Evolutionary conservation across 2,888 invertebrate species (phyloP).

Genomic region (Lithophane leautieri): DNA sequence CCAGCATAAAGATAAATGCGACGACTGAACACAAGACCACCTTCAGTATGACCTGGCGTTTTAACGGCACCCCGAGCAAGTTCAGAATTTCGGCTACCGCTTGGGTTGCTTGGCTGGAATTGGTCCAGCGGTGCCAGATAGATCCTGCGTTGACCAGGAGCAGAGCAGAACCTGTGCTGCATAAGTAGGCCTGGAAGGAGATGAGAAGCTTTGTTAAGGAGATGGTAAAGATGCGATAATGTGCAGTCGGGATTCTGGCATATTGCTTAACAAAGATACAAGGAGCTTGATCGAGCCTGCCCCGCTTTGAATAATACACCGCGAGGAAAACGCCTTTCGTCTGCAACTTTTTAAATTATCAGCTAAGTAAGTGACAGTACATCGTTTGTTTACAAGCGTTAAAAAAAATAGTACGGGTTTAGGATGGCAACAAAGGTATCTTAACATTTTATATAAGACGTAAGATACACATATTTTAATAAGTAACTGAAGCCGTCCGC

Average conservation of each 20-base stretch:
- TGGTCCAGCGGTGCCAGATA: constrained; percentile 76
- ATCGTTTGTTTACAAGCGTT: neutral
- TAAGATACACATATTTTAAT: neutral
- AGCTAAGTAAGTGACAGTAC: neutral
- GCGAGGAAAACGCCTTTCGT: neutral
- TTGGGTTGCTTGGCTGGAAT: constrained; percentile 73
- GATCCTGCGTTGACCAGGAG: constrained; percentile 75
- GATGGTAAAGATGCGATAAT: neutral
- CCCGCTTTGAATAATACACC: no score
- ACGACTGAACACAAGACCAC: constrained; percentile 70
- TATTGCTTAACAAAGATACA: neutral
- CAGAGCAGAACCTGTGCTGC: constrained; percentile 72
- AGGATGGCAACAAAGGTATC: no score
- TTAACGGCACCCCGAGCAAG: constrained; percentile 74
- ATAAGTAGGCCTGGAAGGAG: constrained; percentile 74
- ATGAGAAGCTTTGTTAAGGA: neutral
- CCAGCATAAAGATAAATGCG: constrained; percentile 66
- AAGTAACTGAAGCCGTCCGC: neutral
- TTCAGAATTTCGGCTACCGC: constrained; percentile 78
- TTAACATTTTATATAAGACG: neutral
- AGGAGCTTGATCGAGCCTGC: neutral
- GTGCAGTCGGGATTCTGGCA: no score
- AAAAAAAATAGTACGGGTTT: no score
- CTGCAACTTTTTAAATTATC: neutral
- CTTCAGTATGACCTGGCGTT: constrained; percentile 75